Base-by-base conservation (phyloP, 2,113 vertebrate species). In the Cacatua alba region DNA sequence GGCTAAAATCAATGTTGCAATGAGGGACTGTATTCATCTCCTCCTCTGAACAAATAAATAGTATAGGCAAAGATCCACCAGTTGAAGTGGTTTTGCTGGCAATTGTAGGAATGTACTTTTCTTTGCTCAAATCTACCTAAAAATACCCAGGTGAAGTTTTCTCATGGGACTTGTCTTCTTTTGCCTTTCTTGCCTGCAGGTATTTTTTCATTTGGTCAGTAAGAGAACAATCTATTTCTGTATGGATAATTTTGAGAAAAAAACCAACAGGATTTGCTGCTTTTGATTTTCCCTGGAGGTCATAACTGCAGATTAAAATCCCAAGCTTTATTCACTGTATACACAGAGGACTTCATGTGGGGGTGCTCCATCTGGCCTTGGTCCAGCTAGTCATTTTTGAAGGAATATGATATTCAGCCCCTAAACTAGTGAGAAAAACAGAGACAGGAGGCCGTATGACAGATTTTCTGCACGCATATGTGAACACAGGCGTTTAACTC, bases 291-390 rank as follows among this genome's bases (percentile, higher is more conserved):
- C 60, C 49, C 77, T 88, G 63, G 44, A 53, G 71, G 31, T 84
- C 69, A 20, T 84, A 78, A 74, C 17, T 74, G 72, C 79, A 75
- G 88, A 23, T 64, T 52, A 60, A 80, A 88, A 95, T 55, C 82
- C 53, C 0, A 0, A 95, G 88, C 78, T 14, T 0, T 60, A 70
- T 71, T 65, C 5, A 24, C 41, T 62, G 59, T 57, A 10, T 26
- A 68, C 62, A 53, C 69, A 84, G 48, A 92, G 43, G 43, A 48
- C 51, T 72, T 62, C 17, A 28, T 37, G 55, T 48, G 68, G 63
- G 77, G 90, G 87, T 87, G 78, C 81, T 93, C 74, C 67, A 76
- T 52, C 65, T 88, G 89, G 87, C 76, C 69, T 83, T 60, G 52
- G 26, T 62, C 81, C 88, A 86, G 28, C 14, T 3, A 13, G 43